phyloP scores from a whole-genome alignment of 2,797 vertebrate species.

The Antennarius maculatus region DNA sequence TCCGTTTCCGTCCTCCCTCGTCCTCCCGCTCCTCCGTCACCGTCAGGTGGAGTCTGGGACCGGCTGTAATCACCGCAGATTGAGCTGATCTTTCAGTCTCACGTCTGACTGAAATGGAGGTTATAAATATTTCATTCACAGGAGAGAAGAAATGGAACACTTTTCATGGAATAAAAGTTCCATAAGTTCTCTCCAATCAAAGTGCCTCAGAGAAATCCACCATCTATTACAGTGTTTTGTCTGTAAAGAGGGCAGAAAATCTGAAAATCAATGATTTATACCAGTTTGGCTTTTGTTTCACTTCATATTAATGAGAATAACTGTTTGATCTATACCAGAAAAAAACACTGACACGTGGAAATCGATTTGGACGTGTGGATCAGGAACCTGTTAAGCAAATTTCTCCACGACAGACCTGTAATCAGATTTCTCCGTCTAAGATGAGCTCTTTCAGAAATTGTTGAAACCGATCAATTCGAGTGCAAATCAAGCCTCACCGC shows the following conservation, averaged over 20 bases:
- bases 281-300: slow-evolving; percentile 1
- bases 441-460: neutral
- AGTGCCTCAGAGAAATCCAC: slow-evolving; percentile 1
- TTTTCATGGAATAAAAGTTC: slow-evolving; percentile 22
- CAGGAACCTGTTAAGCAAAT: neutral
- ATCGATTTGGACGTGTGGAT: neutral
- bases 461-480: neutral
- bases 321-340: neutral
- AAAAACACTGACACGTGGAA: neutral
- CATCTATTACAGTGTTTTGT: slow-evolving; percentile 11
- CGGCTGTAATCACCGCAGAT: slow-evolving; percentile 60
- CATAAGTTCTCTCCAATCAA: slow-evolving; percentile 8
- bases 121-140: slow-evolving; percentile 58
- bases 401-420: neutral
- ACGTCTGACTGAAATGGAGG: slow-evolving; percentile 44
- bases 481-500: too few relatives aligned
- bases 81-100: slow-evolving; percentile 68
- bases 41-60: slow-evolving; percentile 58
- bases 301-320: neutral
- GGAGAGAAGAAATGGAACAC: slow-evolving; percentile 36
- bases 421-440: neutral
- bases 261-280: neutral
- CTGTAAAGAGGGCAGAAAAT: neutral
- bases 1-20: slow-evolving; percentile 33
- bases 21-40: slow-evolving; percentile 52